phyloP scores from a whole-genome alignment of 1,140 invertebrate species.

The Sipha flava region DNA sequence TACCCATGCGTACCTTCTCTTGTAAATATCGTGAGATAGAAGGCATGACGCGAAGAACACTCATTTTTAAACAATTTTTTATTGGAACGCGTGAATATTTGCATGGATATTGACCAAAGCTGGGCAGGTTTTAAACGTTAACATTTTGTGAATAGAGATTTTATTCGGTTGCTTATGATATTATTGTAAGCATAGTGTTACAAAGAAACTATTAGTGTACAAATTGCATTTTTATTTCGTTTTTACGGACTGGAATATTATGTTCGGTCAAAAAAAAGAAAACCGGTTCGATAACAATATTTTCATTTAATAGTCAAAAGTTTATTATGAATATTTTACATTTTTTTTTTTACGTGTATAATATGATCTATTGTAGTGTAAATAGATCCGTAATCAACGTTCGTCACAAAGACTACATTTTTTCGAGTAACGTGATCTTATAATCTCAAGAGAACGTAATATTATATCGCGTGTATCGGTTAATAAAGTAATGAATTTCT shows the following conservation, averaged over 20 bases:
- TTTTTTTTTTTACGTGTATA: background rate
- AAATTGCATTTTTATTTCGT: background rate
- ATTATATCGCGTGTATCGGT: background rate
- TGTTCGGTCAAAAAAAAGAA: background rate
- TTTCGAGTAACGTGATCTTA: background rate
- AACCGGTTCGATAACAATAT: conserved; percentile 3
- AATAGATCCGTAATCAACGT: background rate
- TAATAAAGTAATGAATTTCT: background rate
- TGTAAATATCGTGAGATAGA: no score
- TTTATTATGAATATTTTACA: background rate
- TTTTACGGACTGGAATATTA: background rate
- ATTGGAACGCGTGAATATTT: no score
- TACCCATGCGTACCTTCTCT: no score
- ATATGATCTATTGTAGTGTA: background rate
- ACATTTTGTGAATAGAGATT: background rate
- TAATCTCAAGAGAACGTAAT: background rate
- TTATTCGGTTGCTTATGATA: background rate
- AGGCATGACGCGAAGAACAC: no score
- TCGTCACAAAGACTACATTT: background rate
- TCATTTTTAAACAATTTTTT: no score
- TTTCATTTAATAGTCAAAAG: background rate
- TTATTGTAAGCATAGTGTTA: background rate
- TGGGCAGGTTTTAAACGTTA: no score
- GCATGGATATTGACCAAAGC: no score
- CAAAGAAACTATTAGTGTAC: background rate